Evolutionary conservation across 2,888 invertebrate genomes (phyloP).

Genomic region (Troilus luridus): DNA sequence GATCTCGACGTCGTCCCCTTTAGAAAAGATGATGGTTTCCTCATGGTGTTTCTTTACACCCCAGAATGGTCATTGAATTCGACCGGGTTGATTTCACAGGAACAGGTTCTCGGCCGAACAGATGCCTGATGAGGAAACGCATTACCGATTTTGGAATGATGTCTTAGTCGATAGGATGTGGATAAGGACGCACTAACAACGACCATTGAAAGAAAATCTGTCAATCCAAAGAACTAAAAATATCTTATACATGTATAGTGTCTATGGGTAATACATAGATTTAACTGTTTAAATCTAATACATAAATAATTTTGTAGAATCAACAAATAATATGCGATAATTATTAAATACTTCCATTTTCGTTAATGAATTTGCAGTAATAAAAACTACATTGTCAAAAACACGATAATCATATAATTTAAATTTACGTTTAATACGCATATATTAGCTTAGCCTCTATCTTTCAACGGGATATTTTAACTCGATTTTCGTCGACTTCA

Average conservation of each 20-base stretch:
- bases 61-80: conserved; percentile 4
- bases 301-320: not conserved
- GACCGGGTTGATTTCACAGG: not conserved
- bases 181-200: not conserved
- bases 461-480: too few species aligned
- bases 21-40: conserved; percentile 1
- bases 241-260: too few species aligned
- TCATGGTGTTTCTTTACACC: not conserved
- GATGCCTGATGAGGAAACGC: not conserved
- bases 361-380: not conserved
- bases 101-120: not conserved
- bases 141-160: conserved; percentile 10
- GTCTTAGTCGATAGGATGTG: not conserved
- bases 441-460: too few species aligned
- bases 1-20: not conserved
- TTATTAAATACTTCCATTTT: not conserved
- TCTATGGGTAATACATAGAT: too few species aligned
- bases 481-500: too few species aligned
- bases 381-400: not conserved
- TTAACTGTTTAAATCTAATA: too few species aligned
- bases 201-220: not conserved
- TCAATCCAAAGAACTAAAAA: not conserved
- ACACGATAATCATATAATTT: not conserved
- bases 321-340: not conserved
- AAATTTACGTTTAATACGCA: not conserved